Conservation (phyloP, 2,113 vertebrate species). For the Dicaeum eximium region DNA sequence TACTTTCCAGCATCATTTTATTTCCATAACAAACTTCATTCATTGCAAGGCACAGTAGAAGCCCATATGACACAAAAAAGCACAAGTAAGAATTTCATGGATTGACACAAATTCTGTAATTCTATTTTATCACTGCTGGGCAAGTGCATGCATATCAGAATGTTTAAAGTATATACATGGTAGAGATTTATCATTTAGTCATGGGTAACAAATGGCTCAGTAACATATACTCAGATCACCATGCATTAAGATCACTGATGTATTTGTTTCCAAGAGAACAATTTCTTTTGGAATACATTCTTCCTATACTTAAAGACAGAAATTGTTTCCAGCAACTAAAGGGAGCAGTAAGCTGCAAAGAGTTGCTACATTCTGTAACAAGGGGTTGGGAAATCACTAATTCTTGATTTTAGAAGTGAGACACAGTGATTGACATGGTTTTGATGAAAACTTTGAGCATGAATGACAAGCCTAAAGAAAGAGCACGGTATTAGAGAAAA, state of each 20-base stretch:
- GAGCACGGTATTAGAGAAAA: conserved; percentile 49
- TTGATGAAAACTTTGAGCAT: conserved; percentile 50
- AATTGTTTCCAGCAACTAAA: not conserved
- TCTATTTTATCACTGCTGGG: not conserved
- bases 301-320: not conserved
- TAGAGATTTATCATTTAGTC: not conserved
- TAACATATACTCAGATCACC: not conserved
- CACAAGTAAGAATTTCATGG: not conserved
- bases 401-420: not conserved
- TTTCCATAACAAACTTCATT: not conserved
- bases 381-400: not conserved
- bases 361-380: not conserved
- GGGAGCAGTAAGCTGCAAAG: not conserved
- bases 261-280: not conserved
- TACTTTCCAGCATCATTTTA: not conserved
- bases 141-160: not conserved
- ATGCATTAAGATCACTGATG: not conserved
- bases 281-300: not conserved
- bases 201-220: not conserved
- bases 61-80: not conserved
- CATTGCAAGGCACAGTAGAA: not conserved
- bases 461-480: conserved; percentile 63
- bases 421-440: conserved; percentile 37
- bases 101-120: not conserved
- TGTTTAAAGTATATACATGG: not conserved